A percentile compares a stretch with the other conserved stretches of the same genome.
phyloP scores from a whole-genome alignment of 2,888 invertebrate species.

The Keiferia lycopersicella region DNA sequence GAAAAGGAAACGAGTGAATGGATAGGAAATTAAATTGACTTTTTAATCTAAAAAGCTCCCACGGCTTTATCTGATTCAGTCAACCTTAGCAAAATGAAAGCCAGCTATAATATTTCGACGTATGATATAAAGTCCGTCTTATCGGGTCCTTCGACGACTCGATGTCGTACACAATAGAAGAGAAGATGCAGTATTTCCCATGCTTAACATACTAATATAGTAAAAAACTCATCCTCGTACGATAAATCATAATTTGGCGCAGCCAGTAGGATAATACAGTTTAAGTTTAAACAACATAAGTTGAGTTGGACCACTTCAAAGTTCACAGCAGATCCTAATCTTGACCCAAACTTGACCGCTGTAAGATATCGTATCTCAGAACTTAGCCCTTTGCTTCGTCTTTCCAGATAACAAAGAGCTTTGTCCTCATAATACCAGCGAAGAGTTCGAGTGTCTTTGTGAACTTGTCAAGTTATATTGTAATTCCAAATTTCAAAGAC shows the following conservation, averaged over 20 bases:
- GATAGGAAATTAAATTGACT: slow-evolving; percentile 13
- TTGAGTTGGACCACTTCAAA: background rate
- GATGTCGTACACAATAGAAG: no score
- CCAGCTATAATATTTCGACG: no score
- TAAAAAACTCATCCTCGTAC: no score
- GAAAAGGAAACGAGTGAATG: background rate
- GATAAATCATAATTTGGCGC: background rate
- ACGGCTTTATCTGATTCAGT: background rate
- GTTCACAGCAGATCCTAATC: slow-evolving; percentile 16
- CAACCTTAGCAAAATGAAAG: background rate
- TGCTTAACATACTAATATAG: no score
- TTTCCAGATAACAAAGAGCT: background rate
- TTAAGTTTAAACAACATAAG: slow-evolving; percentile 3
- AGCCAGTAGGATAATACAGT: background rate
- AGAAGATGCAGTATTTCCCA: no score
- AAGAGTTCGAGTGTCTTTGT: background rate
- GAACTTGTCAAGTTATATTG: slow-evolving; percentile 6
- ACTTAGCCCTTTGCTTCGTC: slow-evolving; percentile 5
- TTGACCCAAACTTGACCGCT: slow-evolving; percentile 16
- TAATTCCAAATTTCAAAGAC: background rate
- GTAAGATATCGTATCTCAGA: background rate
- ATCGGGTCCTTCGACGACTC: no score
- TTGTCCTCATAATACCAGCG: background rate
- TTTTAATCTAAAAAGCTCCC: background rate
- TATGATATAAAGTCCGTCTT: no score